Evolutionary conservation across 2,113 vertebrate species (phyloP).

Genomic region (Zootoca vivipara): DNA sequence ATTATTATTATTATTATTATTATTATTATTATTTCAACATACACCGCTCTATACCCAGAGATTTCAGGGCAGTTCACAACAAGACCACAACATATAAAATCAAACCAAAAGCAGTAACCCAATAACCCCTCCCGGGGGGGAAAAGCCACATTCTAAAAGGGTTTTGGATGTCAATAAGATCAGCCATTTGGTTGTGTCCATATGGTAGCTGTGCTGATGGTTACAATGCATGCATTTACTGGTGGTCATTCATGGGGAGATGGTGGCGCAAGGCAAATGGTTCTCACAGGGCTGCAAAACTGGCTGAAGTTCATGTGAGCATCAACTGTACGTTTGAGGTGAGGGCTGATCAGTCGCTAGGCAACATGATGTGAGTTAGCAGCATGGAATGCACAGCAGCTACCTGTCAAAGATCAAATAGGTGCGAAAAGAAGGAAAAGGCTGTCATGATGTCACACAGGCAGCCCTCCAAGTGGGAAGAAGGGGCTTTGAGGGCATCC

Average conservation of each 20-base stretch:
- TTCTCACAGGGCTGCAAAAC: background rate
- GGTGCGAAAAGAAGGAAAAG: background rate
- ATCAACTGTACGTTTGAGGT: background rate
- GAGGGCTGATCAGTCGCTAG: background rate
- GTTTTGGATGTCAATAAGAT: no score
- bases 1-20: no score
- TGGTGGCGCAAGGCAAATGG: background rate
- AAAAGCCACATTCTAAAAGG: no score
- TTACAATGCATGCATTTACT: background rate
- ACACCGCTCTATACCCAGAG: no score
- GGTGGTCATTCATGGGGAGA: background rate
- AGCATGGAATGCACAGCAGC: background rate
- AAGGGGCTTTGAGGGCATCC: background rate
- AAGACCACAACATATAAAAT: no score
- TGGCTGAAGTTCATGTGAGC: background rate
- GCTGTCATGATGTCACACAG: background rate
- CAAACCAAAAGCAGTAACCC: no score
- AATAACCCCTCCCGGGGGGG: no score
- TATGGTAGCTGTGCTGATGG: background rate
- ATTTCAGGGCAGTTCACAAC: no score
- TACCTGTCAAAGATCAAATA: background rate
- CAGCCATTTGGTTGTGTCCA: no score
- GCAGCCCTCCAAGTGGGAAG: background rate
- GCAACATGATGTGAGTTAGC: background rate
- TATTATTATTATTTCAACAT: no score